These are phyloP conservation scores for Rallus crepitans DNA, from an alignment of 2,797 vertebrate species.

Conservation along the genomic window DNA sequence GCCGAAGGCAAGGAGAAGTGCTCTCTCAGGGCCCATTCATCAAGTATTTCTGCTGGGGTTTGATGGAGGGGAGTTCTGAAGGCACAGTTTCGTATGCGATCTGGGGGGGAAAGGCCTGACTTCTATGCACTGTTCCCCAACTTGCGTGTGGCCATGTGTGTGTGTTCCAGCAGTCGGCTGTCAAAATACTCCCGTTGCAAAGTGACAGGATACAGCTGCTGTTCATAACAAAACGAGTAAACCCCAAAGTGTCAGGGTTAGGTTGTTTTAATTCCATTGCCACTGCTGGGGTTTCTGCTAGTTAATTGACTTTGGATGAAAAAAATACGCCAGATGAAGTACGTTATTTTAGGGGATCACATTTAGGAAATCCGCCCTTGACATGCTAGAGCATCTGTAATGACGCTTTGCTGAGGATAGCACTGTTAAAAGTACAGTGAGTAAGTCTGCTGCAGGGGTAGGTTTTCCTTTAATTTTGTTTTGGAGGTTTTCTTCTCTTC, in stretches of 20 bases:
- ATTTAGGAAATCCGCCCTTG: background rate
- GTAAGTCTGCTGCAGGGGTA: background rate
- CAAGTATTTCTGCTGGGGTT: conserved; percentile 64
- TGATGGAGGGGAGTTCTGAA: conserved; percentile 71
- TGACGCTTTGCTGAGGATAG: background rate
- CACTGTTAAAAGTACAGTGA: background rate
- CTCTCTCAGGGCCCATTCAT: conserved; percentile 74
- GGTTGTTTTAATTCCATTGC: conserved; percentile 30
- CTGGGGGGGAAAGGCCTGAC: background rate
- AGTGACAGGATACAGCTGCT: conserved; percentile 70
- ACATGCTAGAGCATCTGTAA: background rate
- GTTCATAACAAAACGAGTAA: conserved; percentile 26
- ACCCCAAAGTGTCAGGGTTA: background rate
- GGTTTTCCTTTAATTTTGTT: background rate
- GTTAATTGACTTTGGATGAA: conserved; percentile 33
- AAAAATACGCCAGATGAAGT: background rate
- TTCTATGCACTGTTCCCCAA: background rate
- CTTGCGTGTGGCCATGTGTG: background rate
- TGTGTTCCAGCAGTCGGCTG: conserved; percentile 12
- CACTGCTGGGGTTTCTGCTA: background rate
- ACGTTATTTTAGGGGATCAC: background rate
- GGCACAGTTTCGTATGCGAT: conserved; percentile 39
- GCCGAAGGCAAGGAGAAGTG: conserved; percentile 73
- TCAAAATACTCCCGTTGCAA: background rate
- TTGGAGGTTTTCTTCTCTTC: background rate